Evolutionary conservation across 92 coral and sea anemone genomes (phyloP).

Genomic region (Hydrozoanthus gracilis): DNA sequence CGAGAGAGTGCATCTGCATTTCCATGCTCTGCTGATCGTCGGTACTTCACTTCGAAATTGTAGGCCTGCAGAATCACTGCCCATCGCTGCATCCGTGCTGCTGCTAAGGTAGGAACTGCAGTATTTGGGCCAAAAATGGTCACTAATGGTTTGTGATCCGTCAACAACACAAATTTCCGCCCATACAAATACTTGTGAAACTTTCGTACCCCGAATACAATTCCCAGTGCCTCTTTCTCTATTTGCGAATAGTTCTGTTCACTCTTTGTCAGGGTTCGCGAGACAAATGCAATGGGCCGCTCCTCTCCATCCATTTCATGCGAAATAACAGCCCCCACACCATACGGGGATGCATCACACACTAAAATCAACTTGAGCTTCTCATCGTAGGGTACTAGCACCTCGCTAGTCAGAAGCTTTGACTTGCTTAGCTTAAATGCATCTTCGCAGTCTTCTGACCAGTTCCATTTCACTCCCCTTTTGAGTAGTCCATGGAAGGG

Average conservation of each 20-base stretch:
- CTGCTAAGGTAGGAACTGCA: conserved; percentile 48
- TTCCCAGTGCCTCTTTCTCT: conserved; percentile 60
- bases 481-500: conserved; percentile 55
- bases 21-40: conserved; percentile 57
- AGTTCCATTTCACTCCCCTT: conserved; percentile 53
- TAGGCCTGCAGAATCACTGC: conserved; percentile 57
- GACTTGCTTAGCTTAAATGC: conserved; percentile 54
- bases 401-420: conserved; percentile 43
- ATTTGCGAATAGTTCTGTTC: conserved; percentile 62
- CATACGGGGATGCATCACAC: conserved; percentile 63
- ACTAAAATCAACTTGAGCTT: conserved; percentile 52
- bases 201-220: conserved; percentile 50
- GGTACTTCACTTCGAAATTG: conserved; percentile 58
- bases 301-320: conserved; percentile 59
- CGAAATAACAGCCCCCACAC: conserved; percentile 63
- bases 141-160: conserved; percentile 64
- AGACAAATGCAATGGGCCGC: conserved; percentile 61
- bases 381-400: conserved; percentile 62
- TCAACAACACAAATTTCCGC: conserved; percentile 33
- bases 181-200: conserved; percentile 65
- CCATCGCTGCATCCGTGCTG: conserved; percentile 64
- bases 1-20: conserved; percentile 61
- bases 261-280: conserved; percentile 57
- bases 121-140: conserved; percentile 52
- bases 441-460: conserved; percentile 52